Percentiles rank a stretch among this genome's conserved stretches.
phyloP scores from a whole-genome alignment of 2,797 vertebrate genomes.

The Astyanax mexicanus region DNA sequence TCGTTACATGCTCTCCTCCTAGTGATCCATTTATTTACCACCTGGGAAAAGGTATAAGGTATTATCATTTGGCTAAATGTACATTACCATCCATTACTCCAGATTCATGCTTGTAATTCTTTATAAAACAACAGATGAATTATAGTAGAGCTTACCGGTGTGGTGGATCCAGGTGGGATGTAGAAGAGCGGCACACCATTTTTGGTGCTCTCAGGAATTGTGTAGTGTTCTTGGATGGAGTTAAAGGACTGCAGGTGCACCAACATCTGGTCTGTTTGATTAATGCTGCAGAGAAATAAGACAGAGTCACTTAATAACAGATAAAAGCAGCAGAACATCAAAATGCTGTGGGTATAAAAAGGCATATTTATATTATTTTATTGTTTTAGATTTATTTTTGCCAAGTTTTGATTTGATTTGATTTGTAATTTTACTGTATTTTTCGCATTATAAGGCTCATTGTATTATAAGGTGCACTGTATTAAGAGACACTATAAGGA shows the following conservation, averaged over 20 bases:
- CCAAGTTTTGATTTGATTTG: too few relatives aligned
- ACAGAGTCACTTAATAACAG: neutral
- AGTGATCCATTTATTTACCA: too few relatives aligned
- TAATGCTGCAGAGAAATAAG: slow-evolving; percentile 82
- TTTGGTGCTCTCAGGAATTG: slow-evolving; percentile 97
- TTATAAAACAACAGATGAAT: neutral
- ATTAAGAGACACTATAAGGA: too few relatives aligned
- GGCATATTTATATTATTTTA: neutral
- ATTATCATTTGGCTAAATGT: too few relatives aligned
- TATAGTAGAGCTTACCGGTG: slow-evolving; percentile 81
- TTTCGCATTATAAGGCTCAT: too few relatives aligned
- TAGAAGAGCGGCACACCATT: slow-evolving; percentile 98
- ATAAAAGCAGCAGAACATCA: neutral
- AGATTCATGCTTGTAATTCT: too few relatives aligned
- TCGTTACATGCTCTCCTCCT: too few relatives aligned
- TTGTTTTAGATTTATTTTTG: too few relatives aligned
- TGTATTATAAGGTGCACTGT: too few relatives aligned
- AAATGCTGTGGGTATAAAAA: neutral
- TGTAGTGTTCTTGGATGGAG: slow-evolving; percentile 94
- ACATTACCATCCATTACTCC: too few relatives aligned
- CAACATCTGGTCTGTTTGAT: slow-evolving; percentile 98
- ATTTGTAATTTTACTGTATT: too few relatives aligned
- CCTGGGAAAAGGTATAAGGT: too few relatives aligned
- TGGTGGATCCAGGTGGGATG: slow-evolving; percentile 95
- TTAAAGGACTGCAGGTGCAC: slow-evolving; percentile 98